phyloP scores from a whole-genome alignment of 1,140 invertebrate species.

The Pectinophora gossypiella region DNA sequence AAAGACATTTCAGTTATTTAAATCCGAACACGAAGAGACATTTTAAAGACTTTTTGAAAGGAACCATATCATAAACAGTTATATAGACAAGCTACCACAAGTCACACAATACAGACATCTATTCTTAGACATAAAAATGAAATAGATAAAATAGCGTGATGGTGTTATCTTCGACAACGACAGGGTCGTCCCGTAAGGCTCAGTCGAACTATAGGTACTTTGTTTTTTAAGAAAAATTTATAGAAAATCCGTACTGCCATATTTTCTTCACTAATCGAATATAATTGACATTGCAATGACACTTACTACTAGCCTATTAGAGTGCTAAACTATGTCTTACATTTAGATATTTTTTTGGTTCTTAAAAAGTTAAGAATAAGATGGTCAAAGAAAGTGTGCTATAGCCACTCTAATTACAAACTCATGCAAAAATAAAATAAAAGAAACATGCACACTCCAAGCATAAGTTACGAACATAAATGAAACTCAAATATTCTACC shows the following conservation, averaged over 20 bases:
- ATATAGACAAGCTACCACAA: constrained; percentile 46
- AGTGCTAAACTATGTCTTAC: constrained; percentile 65
- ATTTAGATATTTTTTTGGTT: constrained; percentile 58
- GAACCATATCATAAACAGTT: constrained; percentile 36
- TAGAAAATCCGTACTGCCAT: constrained; percentile 61
- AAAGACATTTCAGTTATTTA: too few species aligned
- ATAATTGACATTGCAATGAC: constrained; percentile 74
- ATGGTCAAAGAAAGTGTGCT: constrained; percentile 22
- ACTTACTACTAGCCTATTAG: constrained; percentile 69
- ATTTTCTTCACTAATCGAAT: constrained; percentile 65
- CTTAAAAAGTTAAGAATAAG: constrained; percentile 37
- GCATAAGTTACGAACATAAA: constrained; percentile 32
- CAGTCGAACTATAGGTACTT: constrained; percentile 25
- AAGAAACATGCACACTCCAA: constrained; percentile 51
- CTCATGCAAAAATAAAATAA: constrained; percentile 21
- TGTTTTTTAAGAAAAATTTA: constrained; percentile 56
- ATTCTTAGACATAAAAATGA: constrained; percentile 36
- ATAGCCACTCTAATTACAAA: constrained; percentile 16
- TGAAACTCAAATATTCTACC: constrained; percentile 43
- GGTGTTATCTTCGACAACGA: constrained; percentile 23
- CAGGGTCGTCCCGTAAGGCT: constrained; percentile 34
- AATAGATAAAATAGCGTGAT: constrained; percentile 18
- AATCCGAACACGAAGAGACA: too few species aligned
- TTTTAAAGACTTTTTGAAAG: too few species aligned
- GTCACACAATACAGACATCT: constrained; percentile 52